phyloP scores from a whole-genome alignment of 2,888 invertebrate species.

The Gibbula magus region DNA sequence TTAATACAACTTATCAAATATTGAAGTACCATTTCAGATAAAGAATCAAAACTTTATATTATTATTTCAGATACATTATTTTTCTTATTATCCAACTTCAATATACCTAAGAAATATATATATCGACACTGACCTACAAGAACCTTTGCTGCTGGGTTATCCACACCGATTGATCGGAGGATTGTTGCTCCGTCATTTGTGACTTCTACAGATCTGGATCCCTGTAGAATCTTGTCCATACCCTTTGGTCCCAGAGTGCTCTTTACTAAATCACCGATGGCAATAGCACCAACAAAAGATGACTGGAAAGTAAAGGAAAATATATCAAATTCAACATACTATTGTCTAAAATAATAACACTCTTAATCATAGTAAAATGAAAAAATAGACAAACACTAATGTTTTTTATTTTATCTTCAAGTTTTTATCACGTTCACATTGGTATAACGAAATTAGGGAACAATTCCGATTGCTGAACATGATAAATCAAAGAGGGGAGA shows the following conservation, averaged over 20 bases:
- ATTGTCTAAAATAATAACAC: not conserved
- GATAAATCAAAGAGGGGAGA: not conserved
- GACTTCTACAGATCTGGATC: slow-evolving; percentile 84
- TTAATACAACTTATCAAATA: not conserved
- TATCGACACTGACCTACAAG: slow-evolving; percentile 86
- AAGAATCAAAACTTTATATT: not conserved
- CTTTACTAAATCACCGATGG: slow-evolving; percentile 98
- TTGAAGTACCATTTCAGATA: not conserved
- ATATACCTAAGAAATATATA: no score
- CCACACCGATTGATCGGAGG: slow-evolving; percentile 94
- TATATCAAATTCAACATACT: not conserved
- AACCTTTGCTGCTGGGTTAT: slow-evolving; percentile 99
- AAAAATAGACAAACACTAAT: no score
- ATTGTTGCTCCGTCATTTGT: slow-evolving; percentile 99
- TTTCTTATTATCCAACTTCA: no score
- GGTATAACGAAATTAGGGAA: not conserved
- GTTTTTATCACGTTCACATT: not conserved
- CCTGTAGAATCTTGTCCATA: slow-evolving; percentile 83
- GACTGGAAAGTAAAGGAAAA: slow-evolving; percentile 78
- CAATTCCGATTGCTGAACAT: not conserved
- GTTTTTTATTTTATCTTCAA: not conserved
- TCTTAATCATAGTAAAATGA: no score
- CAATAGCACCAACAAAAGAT: slow-evolving; percentile 98
- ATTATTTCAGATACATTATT: no score
- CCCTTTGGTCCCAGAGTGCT: slow-evolving; percentile 99